phyloP scores from a whole-genome alignment of 2,113 vertebrate genomes.

The Solea solea region DNA sequence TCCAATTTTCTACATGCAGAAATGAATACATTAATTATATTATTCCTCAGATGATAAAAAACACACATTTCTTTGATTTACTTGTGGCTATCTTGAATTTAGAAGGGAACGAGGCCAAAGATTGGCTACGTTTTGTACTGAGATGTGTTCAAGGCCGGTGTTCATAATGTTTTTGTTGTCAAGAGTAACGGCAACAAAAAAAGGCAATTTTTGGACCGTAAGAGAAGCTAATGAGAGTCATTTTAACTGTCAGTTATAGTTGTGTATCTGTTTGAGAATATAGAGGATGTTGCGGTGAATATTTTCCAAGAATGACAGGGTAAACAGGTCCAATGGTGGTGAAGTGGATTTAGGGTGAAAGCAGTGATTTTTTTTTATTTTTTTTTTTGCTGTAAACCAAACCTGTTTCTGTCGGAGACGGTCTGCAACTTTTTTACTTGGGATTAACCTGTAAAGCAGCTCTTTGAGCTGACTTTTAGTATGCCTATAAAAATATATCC shows the following conservation, averaged over 20 bases:
- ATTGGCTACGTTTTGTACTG: neutral
- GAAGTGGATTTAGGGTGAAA: neutral
- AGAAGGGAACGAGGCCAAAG: neutral
- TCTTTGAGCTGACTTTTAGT: neutral
- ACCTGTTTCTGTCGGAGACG: neutral
- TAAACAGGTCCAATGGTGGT: neutral
- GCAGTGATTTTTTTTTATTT: neutral
- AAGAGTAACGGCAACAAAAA: neutral
- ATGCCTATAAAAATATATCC: too few relatives aligned
- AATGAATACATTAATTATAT: neutral
- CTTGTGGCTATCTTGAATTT: neutral
- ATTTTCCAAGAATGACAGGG: neutral
- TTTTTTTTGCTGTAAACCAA: neutral
- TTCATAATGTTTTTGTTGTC: neutral
- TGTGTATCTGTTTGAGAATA: neutral
- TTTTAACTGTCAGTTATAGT: neutral
- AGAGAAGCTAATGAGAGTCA: too few relatives aligned
- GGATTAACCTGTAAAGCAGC: neutral
- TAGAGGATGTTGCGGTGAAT: neutral
- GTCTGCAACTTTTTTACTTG: neutral
- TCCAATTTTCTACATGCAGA: neutral
- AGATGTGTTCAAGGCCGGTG: neutral
- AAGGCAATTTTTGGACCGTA: too few relatives aligned
- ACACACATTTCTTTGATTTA: neutral
- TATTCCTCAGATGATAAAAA: neutral